Conservation (phyloP, 2,797 vertebrate genomes). For the Halcyon leucocephala region DNA sequence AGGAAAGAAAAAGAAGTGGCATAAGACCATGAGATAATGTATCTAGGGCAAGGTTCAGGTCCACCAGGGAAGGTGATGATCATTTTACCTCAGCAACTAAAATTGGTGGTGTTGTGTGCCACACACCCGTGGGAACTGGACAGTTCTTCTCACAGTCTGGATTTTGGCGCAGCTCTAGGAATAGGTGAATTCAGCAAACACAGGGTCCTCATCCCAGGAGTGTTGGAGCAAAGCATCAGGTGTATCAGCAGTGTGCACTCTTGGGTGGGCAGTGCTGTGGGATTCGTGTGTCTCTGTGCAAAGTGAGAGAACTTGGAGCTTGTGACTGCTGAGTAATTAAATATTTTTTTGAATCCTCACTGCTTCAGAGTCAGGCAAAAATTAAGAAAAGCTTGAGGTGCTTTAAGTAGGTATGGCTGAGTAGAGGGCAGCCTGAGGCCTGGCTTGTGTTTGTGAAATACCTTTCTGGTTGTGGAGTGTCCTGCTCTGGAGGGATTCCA, state of each 20-base stretch:
- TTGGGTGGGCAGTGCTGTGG: accelerated
- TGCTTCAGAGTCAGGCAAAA: not conserved
- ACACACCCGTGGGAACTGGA: too few species aligned
- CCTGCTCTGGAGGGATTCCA: not conserved
- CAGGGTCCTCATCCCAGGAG: not conserved
- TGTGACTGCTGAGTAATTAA: not conserved
- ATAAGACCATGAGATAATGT: accelerated
- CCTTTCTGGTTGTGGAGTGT: not conserved
- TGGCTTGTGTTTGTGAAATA: not conserved
- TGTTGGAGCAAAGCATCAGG: not conserved
- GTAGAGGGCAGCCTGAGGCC: not conserved
- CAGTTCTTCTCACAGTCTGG: not conserved
- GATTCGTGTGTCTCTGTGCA: too few species aligned
- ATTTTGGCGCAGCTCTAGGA: not conserved
- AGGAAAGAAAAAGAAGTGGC: not conserved
- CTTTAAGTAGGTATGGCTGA: not conserved
- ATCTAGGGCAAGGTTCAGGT: not conserved
- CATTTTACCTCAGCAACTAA: not conserved
- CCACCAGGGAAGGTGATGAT: not conserved
- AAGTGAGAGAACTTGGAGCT: not conserved
- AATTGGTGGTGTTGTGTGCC: not conserved
- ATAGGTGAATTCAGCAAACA: not conserved
- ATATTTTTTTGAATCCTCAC: not conserved
- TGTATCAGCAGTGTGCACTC: not conserved
- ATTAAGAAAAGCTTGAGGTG: not conserved